Percentiles rank a stretch among this genome's conserved stretches.
Conservation (phyloP, 2,113 vertebrate genomes). For the Zapornia atra region DNA sequence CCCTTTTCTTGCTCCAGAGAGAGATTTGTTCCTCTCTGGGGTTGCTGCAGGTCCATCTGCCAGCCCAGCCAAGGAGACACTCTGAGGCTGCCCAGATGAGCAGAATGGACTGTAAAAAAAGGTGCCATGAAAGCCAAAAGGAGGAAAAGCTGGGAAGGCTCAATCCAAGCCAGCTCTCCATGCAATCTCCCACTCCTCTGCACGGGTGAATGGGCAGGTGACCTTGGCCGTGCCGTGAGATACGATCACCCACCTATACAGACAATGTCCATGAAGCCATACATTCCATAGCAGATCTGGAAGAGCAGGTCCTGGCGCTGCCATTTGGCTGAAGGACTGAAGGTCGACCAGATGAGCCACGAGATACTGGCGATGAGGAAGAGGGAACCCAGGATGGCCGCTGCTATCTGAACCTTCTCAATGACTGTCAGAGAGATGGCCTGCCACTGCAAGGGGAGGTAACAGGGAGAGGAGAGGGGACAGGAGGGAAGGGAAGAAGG, state of each 20-base stretch:
- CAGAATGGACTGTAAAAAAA: neutral
- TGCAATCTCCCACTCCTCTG: neutral
- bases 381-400: conserved; percentile 94
- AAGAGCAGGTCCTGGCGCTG: conserved; percentile 99
- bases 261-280: conserved; percentile 99
- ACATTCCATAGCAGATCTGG: conserved; percentile 99
- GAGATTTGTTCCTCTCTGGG: neutral
- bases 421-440: conserved; percentile 98
- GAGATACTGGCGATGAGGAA: conserved; percentile 99
- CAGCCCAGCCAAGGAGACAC: neutral
- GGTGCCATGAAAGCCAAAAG: neutral
- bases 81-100: neutral
- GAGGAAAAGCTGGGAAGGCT: neutral
- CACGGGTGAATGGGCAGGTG: rapidly evolving
- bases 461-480: neutral
- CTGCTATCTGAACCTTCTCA: conserved; percentile 98
- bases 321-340: conserved; percentile 98
- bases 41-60: neutral
- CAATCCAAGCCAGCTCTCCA: neutral
- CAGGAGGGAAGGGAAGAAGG: neutral
- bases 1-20: neutral
- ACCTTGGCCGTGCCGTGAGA: neutral
- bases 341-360: conserved; percentile 98
- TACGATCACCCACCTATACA: conserved; percentile 89
- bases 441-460: conserved; percentile 87